Evolutionary conservation across 2,797 vertebrate genomes (phyloP), one percentile per base, ranked within the genome.

Genomic region (Manis javanica): DNA sequence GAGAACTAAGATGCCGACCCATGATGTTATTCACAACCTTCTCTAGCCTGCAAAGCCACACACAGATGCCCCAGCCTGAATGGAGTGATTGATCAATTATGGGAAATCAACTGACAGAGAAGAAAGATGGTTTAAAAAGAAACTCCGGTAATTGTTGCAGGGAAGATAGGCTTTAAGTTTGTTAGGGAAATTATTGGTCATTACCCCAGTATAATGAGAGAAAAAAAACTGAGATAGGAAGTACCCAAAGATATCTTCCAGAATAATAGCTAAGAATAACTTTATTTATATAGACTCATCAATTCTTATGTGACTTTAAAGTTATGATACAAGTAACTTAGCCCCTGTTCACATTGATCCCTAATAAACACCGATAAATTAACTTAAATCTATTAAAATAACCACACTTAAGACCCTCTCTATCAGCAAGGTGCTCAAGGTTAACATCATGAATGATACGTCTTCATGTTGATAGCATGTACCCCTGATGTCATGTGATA

Each of bases 101-200:
- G 46, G 71, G 39, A 86, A 93, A 93, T 66, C 87, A 75, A 71
- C 92, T 85, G 57, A 34, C 63, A 49, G 51, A 87, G 68, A 78
- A 95, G 87, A 96, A 92, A 95, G 59, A 57, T 64, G 24, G 42
- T 83, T 93, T 95, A 49, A 89, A 96, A 97, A 96, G 64, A 96
- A 95, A 79, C 29, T 19, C 37, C 64, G 71, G 75, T 83, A 84
- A 81, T 91, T 90, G 81, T n/a, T 83, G 42, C 72, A 77, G 55
- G 72, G 68, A 71, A 86, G 89, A 77, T 10, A 31, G 59, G 39
- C 55, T 94, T 79, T 85, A 57, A 63, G 72, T 87, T 63, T 91
- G 26, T 71, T 84, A 46, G 23, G 12, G 46, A 64, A 46, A 63
- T 34, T 61, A 31, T 31, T 66, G 87, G 53, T 39, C 39, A 34